These are phyloP conservation scores for Pagetopsis macropterus DNA, from an alignment of 2,797 vertebrate species.

Conservation along the genomic window DNA sequence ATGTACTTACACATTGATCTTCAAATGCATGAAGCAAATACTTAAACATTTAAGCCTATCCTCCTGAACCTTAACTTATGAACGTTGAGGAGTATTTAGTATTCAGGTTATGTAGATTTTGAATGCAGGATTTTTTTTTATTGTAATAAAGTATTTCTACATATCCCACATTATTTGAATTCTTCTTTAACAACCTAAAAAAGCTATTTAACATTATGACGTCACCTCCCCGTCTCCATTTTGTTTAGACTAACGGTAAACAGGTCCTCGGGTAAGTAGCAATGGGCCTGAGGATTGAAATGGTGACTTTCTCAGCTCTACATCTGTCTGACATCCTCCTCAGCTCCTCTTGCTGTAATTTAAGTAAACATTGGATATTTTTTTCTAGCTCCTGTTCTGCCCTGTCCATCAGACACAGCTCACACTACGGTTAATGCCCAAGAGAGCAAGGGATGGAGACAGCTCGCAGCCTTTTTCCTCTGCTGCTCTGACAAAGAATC, in stretches of 20 bases:
- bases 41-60: too few relatives aligned
- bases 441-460: conserved; percentile 57
- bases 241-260: conserved; percentile 12
- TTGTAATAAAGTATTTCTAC: not conserved
- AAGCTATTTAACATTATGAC: not conserved
- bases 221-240: not conserved
- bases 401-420: conserved; percentile 53
- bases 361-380: conserved; percentile 59
- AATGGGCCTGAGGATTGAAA: conserved; percentile 4
- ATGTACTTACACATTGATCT: not conserved
- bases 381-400: conserved; percentile 36
- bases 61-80: not conserved
- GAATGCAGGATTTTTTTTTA: not conserved
- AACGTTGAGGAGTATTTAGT: not conserved
- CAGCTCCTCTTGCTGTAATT: conserved; percentile 36
- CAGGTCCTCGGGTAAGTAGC: conserved; percentile 3
- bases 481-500: conserved; percentile 62
- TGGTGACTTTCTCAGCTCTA: conserved; percentile 15
- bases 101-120: too few relatives aligned
- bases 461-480: conserved; percentile 48
- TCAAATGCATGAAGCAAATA: not conserved
- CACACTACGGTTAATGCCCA: conserved; percentile 57
- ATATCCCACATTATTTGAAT: not conserved
- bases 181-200: not conserved
- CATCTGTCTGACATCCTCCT: conserved; percentile 26